Evolutionary conservation across 2,113 vertebrate genomes (phyloP).

Genomic region (Zosterops borbonicus): DNA sequence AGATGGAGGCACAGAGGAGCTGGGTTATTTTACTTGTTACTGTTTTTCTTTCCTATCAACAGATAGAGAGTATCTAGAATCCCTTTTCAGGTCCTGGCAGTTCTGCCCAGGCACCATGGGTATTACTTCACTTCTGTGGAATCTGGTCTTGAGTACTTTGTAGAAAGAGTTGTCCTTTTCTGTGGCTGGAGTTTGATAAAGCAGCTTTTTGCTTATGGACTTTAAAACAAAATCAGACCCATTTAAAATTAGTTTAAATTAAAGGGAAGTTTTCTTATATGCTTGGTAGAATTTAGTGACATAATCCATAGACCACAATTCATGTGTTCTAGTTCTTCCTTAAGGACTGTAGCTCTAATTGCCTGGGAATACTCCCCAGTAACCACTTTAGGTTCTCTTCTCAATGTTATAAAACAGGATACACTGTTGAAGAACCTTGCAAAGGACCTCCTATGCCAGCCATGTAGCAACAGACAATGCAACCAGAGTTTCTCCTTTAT

Average conservation of each 20-base stretch:
- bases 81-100: background rate
- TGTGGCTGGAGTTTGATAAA: background rate
- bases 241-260: background rate
- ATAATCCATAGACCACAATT: background rate
- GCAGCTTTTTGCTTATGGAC: background rate
- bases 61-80: background rate
- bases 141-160: background rate
- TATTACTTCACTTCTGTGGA: background rate
- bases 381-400: background rate
- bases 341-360: background rate
- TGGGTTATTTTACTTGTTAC: background rate
- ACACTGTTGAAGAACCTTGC: background rate
- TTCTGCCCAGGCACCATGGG: background rate
- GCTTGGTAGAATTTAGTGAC: background rate
- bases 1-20: background rate
- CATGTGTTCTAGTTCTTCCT: background rate
- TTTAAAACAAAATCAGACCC: background rate
- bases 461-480: background rate
- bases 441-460: background rate
- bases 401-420: background rate
- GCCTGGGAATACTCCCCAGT: background rate
- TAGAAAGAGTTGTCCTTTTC: background rate
- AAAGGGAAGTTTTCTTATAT: background rate
- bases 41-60: background rate
- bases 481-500: background rate